These are phyloP conservation scores for Beris morrisii DNA, from an alignment of 2,888 invertebrate species.

Conservation along the genomic window DNA sequence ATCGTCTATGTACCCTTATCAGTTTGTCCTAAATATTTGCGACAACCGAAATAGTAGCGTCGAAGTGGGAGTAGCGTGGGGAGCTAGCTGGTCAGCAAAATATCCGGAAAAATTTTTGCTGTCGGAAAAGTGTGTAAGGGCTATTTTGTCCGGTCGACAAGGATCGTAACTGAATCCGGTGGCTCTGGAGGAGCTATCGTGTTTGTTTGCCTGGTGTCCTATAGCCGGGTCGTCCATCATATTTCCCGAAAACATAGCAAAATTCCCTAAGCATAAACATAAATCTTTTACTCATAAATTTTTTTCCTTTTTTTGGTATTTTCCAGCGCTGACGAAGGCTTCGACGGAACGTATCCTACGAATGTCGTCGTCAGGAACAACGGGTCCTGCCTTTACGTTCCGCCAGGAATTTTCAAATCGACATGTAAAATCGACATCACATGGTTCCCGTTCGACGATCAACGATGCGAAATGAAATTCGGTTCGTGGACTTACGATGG, in stretches of 20 bases:
- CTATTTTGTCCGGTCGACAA: too few relatives aligned
- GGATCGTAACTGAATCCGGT: too few relatives aligned
- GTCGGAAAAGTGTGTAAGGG: too few relatives aligned
- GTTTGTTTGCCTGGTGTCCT: too few relatives aligned
- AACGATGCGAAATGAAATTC: constrained; percentile 97
- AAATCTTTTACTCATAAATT: constrained; percentile 31
- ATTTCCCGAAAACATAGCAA: constrained; percentile 13
- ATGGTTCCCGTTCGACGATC: constrained; percentile 99
- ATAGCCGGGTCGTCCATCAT: too few relatives aligned
- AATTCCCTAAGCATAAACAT: constrained; percentile 27
- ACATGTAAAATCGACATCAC: constrained; percentile 99
- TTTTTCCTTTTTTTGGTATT: constrained; percentile 22
- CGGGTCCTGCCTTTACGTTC: constrained; percentile 94
- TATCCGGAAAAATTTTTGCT: too few relatives aligned
- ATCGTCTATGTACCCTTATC: constrained; percentile 24
- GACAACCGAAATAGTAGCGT: too few relatives aligned
- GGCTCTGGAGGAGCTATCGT: too few relatives aligned
- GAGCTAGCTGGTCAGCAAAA: too few relatives aligned
- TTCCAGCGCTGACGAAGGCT: constrained; percentile 95
- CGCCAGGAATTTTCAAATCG: constrained; percentile 97
- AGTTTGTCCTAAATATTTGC: constrained; percentile 17
- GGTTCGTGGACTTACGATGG: constrained; percentile 99
- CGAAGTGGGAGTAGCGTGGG: too few relatives aligned
- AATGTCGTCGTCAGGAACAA: constrained; percentile 96
- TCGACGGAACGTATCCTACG: constrained; percentile 97